These are phyloP conservation scores for Villa cingulata DNA, from an alignment of 2,888 invertebrate species.

Conservation along the genomic window DNA sequence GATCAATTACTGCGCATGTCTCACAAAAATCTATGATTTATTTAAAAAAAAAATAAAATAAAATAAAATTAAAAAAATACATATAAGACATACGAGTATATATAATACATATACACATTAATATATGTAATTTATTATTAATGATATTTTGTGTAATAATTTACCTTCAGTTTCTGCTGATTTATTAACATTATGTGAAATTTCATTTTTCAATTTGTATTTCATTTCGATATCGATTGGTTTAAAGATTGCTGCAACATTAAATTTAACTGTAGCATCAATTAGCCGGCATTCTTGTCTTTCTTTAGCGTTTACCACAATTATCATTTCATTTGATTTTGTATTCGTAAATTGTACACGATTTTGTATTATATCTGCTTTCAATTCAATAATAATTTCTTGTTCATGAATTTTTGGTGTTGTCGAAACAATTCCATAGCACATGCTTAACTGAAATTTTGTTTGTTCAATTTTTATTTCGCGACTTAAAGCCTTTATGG, in stretches of 20 bases:
- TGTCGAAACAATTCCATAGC: constrained; percentile 26
- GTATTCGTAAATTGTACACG: constrained; percentile 26
- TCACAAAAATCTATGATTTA: constrained; percentile 31
- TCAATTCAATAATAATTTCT: constrained; percentile 25
- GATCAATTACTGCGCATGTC: constrained; percentile 33
- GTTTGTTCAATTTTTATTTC: constrained; percentile 33
- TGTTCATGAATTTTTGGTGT: constrained; percentile 21
- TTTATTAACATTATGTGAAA: constrained; percentile 29
- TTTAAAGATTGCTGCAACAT: constrained; percentile 33
- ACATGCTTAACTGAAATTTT: constrained; percentile 27
- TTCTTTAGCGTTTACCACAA: constrained; percentile 23
- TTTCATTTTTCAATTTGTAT: constrained; percentile 27
- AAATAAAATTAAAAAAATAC: neutral
- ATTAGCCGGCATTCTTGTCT: constrained; percentile 25
- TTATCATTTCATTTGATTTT: constrained; percentile 23
- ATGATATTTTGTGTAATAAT: neutral
- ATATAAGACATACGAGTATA: neutral
- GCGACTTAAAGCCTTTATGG: constrained; percentile 27
- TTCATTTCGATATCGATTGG: constrained; percentile 33
- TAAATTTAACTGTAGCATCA: constrained; percentile 28
- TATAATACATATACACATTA: neutral
- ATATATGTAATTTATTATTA: neutral
- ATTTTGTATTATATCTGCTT: constrained; percentile 28
- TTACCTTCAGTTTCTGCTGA: neutral
- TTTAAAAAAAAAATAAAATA: neutral